Percentiles rank a stretch among this genome's conserved stretches.
Conservation (phyloP, 2,113 vertebrate genomes). For the Saiga tatarica region DNA sequence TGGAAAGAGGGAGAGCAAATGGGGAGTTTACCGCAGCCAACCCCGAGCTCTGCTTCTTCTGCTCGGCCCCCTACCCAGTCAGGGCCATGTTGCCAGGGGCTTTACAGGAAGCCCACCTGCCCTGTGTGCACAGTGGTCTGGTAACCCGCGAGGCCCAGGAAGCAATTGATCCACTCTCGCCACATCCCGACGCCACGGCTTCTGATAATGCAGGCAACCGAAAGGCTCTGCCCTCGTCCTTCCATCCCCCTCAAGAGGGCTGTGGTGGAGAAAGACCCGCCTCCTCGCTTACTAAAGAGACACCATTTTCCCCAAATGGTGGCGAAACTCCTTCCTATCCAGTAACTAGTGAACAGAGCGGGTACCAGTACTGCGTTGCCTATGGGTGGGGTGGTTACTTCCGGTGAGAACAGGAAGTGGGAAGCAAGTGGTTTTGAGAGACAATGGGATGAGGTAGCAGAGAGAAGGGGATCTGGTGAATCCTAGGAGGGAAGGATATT, state of each 20-base stretch:
- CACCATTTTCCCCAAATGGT: background rate
- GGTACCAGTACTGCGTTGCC: background rate
- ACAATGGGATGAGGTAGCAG: conserved; percentile 41
- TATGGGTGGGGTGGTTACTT: conserved; percentile 9
- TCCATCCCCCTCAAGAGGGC: background rate
- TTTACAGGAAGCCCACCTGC: background rate
- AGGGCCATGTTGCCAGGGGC: background rate
- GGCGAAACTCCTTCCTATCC: background rate
- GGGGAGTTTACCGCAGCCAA: background rate
- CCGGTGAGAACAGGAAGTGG: conserved; percentile 41
- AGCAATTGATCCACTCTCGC: background rate
- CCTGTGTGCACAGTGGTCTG: background rate
- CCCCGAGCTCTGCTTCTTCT: too few species aligned
- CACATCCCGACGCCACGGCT: conserved; percentile 11
- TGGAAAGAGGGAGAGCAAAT: background rate
- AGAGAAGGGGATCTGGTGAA: background rate
- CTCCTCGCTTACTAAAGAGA: background rate
- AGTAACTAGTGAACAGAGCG: background rate
- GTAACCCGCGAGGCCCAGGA: conserved; percentile 19
- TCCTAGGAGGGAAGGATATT: background rate
- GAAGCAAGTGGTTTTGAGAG: conserved; percentile 53
- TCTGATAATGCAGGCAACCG: conserved; percentile 32
- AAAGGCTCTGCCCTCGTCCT: background rate
- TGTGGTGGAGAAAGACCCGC: background rate
- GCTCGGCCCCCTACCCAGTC: background rate